Conservation (phyloP, 2,113 vertebrate genomes). For the Donacobius atricapilla region DNA sequence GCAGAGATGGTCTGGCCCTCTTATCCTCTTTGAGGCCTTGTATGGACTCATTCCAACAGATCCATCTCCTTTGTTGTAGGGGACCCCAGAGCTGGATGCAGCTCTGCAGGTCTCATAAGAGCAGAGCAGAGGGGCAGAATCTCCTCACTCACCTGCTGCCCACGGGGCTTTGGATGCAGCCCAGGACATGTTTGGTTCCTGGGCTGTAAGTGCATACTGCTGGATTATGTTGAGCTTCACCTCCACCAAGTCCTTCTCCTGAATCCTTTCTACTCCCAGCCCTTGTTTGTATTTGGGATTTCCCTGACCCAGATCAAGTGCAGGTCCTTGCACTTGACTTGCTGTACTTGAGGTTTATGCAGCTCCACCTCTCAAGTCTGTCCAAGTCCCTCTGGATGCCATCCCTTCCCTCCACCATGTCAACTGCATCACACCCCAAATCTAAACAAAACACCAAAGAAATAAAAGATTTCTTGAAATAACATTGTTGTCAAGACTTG, state of each 20-base stretch:
- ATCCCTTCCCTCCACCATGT: accelerated
- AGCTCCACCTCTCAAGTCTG: background rate
- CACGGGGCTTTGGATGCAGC: accelerated
- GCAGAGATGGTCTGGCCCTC: background rate
- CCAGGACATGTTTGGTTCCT: background rate
- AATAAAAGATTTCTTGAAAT: background rate
- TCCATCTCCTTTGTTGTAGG: background rate
- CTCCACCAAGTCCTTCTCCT: background rate
- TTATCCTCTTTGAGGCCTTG: background rate
- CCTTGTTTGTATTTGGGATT: background rate
- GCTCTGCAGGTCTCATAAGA: background rate
- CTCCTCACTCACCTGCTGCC: background rate
- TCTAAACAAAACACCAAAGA: background rate
- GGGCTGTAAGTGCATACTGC: background rate
- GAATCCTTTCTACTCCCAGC: background rate
- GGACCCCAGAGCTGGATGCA: background rate
- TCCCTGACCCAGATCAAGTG: background rate
- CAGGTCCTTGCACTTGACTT: background rate
- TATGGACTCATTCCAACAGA: background rate
- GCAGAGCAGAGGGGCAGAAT: background rate
- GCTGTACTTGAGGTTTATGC: background rate
- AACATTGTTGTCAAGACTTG: background rate
- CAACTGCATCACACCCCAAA: background rate
- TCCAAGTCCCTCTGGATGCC: background rate
- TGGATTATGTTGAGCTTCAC: background rate